Base-by-base conservation (phyloP, 2,113 vertebrate genomes). In the Colistium nudipinnis region DNA sequence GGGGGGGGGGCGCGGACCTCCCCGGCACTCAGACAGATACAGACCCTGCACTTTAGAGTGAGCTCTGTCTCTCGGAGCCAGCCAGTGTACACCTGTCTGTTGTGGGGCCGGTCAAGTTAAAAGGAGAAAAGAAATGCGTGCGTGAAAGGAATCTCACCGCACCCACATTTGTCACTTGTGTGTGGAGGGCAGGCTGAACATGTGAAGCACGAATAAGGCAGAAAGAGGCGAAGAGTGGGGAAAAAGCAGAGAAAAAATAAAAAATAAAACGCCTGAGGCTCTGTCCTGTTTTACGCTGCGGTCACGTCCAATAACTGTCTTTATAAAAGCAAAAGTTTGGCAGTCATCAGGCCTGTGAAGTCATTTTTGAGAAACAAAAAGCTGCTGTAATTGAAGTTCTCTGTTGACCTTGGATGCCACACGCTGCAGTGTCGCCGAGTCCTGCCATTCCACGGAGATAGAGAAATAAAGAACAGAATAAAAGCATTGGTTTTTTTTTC, bases 1-100 rank as follows among this genome's bases (percentile, higher is more conserved):
- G 56, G 1, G 4, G 65, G 88, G n/a, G n/a, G 86, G 49, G 48
- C 60, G 1, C 4, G 65, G 88, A 86, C 89, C 88, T 81, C 78
- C 88, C 83, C 70, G 65, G 69, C 43, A 65, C 55, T 75, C 60
- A 80, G 33, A 77, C 74, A 70, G 36, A 85, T 48, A 74, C 64
- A 72, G 71, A 70, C 53, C n/a, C 38, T 63, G 70, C 76, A 83
- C 69, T 84, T 65, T 47, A 63, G 49, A 17, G 31, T 24, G 53
- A 47, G 48, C n/a, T n/a, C n/a, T 27, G 7, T 47, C 16, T 77
- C 12, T 28, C 45, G 35, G 44, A 43, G 14, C 9, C 28, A 67
- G 51, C 33, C 48, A 27, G 47, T 48, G 62, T 74, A 48, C 73
- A 75, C 72, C 60, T 78, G 82, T 82, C 65, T 74, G 64, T 16